phyloP scores from a whole-genome alignment of 2,113 vertebrate genomes.

The Bothrops jararaca region DNA sequence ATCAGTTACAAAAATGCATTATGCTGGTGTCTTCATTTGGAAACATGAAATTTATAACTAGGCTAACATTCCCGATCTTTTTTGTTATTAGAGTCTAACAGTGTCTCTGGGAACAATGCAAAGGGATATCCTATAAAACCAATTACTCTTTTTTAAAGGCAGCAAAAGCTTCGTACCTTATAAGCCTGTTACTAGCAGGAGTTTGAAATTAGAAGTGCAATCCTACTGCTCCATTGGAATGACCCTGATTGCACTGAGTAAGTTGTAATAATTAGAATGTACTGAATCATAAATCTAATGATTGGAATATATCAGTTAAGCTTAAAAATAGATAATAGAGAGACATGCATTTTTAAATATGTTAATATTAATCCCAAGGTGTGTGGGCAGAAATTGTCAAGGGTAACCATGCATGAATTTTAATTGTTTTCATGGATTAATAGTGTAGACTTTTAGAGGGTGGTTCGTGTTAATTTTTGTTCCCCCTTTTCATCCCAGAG shows the following conservation, averaged over 20 bases:
- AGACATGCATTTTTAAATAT: neutral
- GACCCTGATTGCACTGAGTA: neutral
- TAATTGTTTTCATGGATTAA: neutral
- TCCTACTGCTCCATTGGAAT: neutral
- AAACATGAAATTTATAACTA: neutral
- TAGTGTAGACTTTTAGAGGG: neutral
- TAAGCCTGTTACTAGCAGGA: neutral
- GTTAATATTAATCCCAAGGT: neutral
- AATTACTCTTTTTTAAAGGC: neutral
- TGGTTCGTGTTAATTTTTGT: neutral
- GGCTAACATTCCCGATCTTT: neutral
- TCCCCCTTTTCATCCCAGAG: neutral
- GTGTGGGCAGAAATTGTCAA: neutral
- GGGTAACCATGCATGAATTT: neutral
- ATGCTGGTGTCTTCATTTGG: neutral
- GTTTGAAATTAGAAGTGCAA: neutral
- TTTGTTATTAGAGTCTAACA: neutral
- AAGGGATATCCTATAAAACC: neutral
- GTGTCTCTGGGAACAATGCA: neutral
- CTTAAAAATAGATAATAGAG: neutral
- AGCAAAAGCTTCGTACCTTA: neutral
- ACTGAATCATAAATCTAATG: neutral
- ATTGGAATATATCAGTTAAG: neutral
- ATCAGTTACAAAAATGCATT: neutral
- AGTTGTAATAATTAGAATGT: neutral